Evolutionary conservation across 2,888 invertebrate species (phyloP), one percentile per base, ranked within the genome.

Genomic region (Drosophila paramelanica): DNA sequence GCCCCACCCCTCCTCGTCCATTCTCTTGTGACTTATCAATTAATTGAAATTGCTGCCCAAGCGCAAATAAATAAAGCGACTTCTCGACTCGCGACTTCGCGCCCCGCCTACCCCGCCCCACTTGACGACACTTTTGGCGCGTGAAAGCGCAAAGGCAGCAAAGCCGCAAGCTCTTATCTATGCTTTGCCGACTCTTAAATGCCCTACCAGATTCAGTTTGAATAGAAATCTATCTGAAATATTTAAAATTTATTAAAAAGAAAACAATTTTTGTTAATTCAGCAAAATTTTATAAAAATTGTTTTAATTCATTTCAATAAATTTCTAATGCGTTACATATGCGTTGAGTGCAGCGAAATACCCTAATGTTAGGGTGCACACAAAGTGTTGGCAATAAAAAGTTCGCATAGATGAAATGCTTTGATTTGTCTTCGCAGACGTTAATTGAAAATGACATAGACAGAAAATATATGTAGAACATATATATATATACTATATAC

Each of bases 41-140:
- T 85, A 85, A 85, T 87, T 85, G 82, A 79, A 84, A 84, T 82
- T 82, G 83, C 78, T 72, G 85, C 59, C 80, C 71, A 81, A 80
- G 82, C 83, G 80, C 83, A 83, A 83, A 83, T 83, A 82, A 83
- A 83, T 85, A 81, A 83, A 81, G 59, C 67, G 58, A 74, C 55
- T 69, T 67, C 68, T 56, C 67, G 71, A 66, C 75, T 52, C 49
- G 25, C 66, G 65, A 59, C 52, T 55, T 11, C 31, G 49, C 41
- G 33, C 33, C 45, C 17, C 46, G 60, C 56, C 71, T 62, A 1
- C 23, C 1, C 23, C 56, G 20, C 25, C 14, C 64, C 75, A 72
- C 78, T 78, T 73, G 78, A 70, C 78, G 74, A 77, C 83, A 81
- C 77, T 82, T 81, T 82, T 71, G 69, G 43, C 77, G 74, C 77